Conservation (phyloP, 2,113 vertebrate species). For the Romanogobio albipinnatus region DNA sequence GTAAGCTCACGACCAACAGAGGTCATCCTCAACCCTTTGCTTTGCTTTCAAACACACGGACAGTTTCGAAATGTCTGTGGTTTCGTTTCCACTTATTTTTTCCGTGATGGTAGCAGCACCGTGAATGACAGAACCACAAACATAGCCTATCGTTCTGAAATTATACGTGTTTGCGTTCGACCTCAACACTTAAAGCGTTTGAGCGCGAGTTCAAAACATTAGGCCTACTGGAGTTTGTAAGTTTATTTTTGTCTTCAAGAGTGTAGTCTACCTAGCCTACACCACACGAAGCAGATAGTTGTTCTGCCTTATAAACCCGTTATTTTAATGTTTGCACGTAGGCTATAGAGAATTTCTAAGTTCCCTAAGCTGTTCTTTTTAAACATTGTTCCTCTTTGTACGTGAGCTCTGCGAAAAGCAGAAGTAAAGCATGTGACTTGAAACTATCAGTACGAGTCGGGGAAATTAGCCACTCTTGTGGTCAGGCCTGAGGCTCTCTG, state of each 20-base stretch:
- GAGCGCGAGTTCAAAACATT: not conserved
- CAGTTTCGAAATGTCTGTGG: not conserved
- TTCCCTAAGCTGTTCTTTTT: conserved; percentile 18
- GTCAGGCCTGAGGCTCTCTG: not conserved
- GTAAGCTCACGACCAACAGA: conserved; percentile 29
- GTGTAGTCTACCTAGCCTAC: too few relatives aligned
- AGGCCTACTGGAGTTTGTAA: too few relatives aligned
- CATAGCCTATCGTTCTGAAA: not conserved
- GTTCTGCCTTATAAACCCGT: not conserved
- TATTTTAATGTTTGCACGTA: not conserved
- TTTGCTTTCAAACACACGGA: not conserved
- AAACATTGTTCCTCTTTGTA: conserved; percentile 40
- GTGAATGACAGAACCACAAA: not conserved
- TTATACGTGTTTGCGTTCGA: not conserved
- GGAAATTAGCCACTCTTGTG: conserved; percentile 17
- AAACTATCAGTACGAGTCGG: conserved; percentile 12
- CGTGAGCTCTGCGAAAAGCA: conserved; percentile 49
- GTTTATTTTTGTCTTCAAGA: not conserved
- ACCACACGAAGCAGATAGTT: not conserved
- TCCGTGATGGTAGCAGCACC: conserved; percentile 4
- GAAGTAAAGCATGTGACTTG: conserved; percentile 55
- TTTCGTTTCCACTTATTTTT: conserved; percentile 27
- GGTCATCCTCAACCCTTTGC: conserved; percentile 29
- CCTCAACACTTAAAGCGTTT: not conserved
- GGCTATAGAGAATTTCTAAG: not conserved